Base-by-base conservation (phyloP, 1,140 invertebrate species). In the Neodiprion pinetum region DNA sequence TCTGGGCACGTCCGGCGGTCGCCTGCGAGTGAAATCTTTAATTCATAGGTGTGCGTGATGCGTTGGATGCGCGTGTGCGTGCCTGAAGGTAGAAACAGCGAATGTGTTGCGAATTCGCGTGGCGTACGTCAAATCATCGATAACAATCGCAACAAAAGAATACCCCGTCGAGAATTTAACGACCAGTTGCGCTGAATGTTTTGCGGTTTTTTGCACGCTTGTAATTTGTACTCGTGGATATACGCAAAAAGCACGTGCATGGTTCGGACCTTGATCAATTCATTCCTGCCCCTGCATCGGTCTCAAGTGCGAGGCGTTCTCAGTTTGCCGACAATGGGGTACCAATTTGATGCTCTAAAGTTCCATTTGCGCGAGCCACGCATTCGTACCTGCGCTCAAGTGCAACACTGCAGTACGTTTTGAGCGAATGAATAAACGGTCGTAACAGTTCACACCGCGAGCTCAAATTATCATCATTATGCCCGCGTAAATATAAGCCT, bases 121-220 rank as follows among this genome's bases (percentile, higher is more conserved):
- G 53, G 53, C 53, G 53, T 61, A 61, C 53, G 53, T 61, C 53
- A 61, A 61, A 61, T 8, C 11, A 61, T 61, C 53, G 53, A 61
- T 61, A 61, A 61, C 53, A 17, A 61, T 61, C 53, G 53, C 53
- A 61, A 14, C 53, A 61, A 17, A 61, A 61, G 53, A 61, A 40
- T 40, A 40, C n/a, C 53, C 53, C 53, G 53, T 61, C 53, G 53
- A 9, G 53, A 61, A 61, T 61, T 61, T 61, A 61, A 61, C 53
- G 53, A 61, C 53, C 53, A 61, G 53, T 61, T 61, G 53, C 53
- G n/a, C n/a, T 61, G 11, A 61, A 61, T 61, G 53, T 61, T 61
- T 61, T 61, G 53, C 53, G 53, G 53, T 61, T 61, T 61, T 40
- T 61, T 61, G 3, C 53, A 61, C 53, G 4, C 11, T 61, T 14